phyloP scores from a whole-genome alignment of 2,797 vertebrate species.

The Lagodon rhomboides region DNA sequence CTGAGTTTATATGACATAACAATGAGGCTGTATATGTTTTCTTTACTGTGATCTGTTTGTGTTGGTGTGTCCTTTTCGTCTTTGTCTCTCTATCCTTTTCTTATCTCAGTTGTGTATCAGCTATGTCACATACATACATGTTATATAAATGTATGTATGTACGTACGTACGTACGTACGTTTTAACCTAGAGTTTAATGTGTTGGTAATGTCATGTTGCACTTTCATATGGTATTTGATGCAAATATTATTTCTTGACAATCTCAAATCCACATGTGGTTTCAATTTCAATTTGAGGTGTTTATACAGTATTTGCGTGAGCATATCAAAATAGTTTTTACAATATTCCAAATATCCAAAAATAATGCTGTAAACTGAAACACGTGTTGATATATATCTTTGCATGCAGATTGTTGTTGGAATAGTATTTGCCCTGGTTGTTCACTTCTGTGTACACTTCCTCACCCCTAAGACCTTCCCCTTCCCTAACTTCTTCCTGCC shows the following conservation, averaged over 20 bases:
- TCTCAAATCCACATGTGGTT: conserved; percentile 60
- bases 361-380: conserved; percentile 23
- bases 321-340: too few species aligned
- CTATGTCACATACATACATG: conserved; percentile 47
- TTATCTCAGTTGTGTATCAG: conserved; percentile 18
- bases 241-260: conserved; percentile 64
- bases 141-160: conserved; percentile 38
- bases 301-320: neutral
- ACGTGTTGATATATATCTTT: conserved; percentile 37
- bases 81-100: conserved; percentile 3
- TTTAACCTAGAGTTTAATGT: neutral
- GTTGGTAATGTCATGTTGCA: conserved; percentile 42
- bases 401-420: conserved; percentile 58
- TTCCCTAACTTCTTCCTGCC: neutral
- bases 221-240: conserved; percentile 43
- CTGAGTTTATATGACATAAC: conserved; percentile 13
- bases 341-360: neutral
- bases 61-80: neutral
- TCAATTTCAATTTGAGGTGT: neutral
- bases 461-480: neutral
- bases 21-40: neutral
- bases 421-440: conserved; percentile 62
- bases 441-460: conserved; percentile 20
- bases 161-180: neutral
- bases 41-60: neutral